phyloP scores from a whole-genome alignment of 2,888 invertebrate species.

The Galeruca laticollis region DNA sequence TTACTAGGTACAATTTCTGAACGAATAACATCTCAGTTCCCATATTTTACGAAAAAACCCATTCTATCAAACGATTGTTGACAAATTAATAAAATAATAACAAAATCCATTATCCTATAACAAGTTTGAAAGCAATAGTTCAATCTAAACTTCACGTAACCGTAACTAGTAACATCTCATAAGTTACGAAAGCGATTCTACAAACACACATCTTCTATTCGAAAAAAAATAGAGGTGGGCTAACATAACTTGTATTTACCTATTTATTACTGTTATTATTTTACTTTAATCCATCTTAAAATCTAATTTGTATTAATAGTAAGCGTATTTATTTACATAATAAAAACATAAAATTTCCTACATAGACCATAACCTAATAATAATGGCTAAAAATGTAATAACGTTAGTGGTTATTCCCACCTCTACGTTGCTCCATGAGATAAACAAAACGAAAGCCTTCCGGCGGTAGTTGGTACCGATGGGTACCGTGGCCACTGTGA shows the following conservation, averaged over 20 bases:
- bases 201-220: constrained; percentile 27
- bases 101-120: neutral
- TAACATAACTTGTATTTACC: neutral
- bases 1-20: too few species aligned
- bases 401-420: constrained; percentile 3
- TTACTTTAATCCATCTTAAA: neutral
- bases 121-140: neutral
- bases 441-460: constrained; percentile 32
- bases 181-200: constrained; percentile 26
- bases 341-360: neutral
- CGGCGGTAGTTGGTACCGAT: constrained; percentile 56
- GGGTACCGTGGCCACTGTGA: constrained; percentile 55
- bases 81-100: too few species aligned
- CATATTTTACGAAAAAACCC: too few species aligned
- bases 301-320: neutral
- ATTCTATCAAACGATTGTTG: too few species aligned
- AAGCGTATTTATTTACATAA: neutral
- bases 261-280: neutral
- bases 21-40: too few species aligned
- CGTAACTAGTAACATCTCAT: constrained; percentile 10
- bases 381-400: neutral
- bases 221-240: constrained; percentile 15
- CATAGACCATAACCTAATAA: neutral
- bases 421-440: constrained; percentile 31
- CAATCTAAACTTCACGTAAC: neutral